Base-by-base conservation (phyloP, 1,140 invertebrate genomes). In the Babylonia areolata region DNA sequence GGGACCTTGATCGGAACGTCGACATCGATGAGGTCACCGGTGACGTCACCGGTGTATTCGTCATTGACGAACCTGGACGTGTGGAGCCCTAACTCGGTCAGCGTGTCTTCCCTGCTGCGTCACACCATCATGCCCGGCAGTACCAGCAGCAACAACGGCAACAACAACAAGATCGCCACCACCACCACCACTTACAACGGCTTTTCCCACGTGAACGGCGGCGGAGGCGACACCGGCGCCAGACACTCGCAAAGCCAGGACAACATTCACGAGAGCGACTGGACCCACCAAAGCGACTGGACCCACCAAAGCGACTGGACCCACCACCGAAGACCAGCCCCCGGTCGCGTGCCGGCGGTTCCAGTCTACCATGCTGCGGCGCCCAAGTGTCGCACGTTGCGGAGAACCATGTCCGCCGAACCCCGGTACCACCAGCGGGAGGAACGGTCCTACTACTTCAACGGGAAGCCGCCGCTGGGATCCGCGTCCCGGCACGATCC, bases 61-160 rank as follows among this genome's bases (percentile, higher is more conserved):
- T 71, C 64, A 1, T 58, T 75, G 69, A 84, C 64, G 15, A 69
- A 75, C 40, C 82, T 84, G 82, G 82, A 84, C 39, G 31, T n/a
- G 64, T 84, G 82, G 82, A 84, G 82, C 23, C 82, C 82, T 28
- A 84, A 40, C 40, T 40, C 82, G 28, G 82, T 84, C 82, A 84
- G 82, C 82, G 15, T 84, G 64, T 31, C 35, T 33, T 71, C 82
- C 15, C 82, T 84, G 64, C 58, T 82, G 9, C 20, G 17, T 6
- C 75, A 77, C 17, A 40, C 75, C 15, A 28, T 28, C 15, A 28
- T 28, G 35, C 15, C 33, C 75, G 28, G 3, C 33, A 28, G 40
- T 37, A 35, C 11, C 75, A 77, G 46, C 46, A 77, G 37, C 5
- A 12, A 39, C 37, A 28, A 77, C 23, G 33, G 6, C 33, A 40